These are phyloP conservation scores for Heliconius congener DNA, from an alignment of 1,140 invertebrate species.

Conservation along the genomic window DNA sequence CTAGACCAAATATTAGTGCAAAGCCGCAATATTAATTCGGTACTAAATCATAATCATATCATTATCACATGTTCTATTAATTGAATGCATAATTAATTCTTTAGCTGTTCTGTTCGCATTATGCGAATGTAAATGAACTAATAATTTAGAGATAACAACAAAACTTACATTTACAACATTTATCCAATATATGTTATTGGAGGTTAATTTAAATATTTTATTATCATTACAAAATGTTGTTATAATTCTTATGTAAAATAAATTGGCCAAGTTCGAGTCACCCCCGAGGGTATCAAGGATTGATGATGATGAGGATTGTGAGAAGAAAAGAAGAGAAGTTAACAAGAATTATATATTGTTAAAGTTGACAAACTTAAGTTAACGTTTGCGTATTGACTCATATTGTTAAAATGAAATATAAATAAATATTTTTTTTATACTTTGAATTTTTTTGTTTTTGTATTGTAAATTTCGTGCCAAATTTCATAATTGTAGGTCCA, in stretches of 20 bases:
- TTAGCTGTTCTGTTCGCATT: constrained; percentile 13
- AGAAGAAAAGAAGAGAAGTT: too few relatives aligned
- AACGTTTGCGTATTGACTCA: too few relatives aligned
- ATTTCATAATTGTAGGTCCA: too few relatives aligned
- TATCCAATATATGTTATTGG: not conserved
- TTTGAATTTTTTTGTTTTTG: too few relatives aligned
- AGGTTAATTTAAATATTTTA: not conserved
- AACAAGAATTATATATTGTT: too few relatives aligned
- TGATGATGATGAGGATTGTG: too few relatives aligned
- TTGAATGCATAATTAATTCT: constrained; percentile 30
- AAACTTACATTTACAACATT: not conserved
- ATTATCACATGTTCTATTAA: constrained; percentile 30
- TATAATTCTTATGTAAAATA: not conserved
- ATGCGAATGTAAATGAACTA: constrained; percentile 9
- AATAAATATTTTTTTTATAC: too few relatives aligned
- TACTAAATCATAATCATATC: constrained; percentile 29
- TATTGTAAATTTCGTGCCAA: too few relatives aligned
- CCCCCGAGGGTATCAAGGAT: too few relatives aligned
- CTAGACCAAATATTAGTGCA: constrained; percentile 18
- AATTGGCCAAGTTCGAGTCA: too few relatives aligned
- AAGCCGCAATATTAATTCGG: constrained; percentile 26
- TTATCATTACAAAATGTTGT: not conserved
- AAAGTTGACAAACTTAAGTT: too few relatives aligned
- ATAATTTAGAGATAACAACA: not conserved
- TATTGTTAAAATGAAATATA: too few relatives aligned